Evolutionary conservation across 2,888 invertebrate genomes (phyloP).

Genomic region (Macroteleia sp.): DNA sequence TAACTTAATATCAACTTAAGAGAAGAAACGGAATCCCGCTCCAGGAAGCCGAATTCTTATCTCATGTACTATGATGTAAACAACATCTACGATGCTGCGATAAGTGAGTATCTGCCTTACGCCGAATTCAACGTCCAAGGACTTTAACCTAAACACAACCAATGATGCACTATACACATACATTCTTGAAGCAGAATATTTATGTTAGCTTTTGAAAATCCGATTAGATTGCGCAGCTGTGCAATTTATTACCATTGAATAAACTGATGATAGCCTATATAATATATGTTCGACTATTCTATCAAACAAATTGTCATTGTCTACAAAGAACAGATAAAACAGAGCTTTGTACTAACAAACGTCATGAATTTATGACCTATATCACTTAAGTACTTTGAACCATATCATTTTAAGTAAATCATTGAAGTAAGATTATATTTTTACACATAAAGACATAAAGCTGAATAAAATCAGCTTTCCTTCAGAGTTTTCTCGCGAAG

Average conservation of each 20-base stretch:
- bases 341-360: constrained; percentile 12
- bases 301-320: constrained; percentile 13
- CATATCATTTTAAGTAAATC: constrained; percentile 48
- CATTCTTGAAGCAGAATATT: too few relatives aligned
- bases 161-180: too few relatives aligned
- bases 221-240: constrained; percentile 3
- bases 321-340: neutral
- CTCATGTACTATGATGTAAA: too few relatives aligned
- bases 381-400: constrained; percentile 30
- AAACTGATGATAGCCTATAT: constrained; percentile 5
- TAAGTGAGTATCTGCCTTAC: too few relatives aligned
- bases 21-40: too few relatives aligned
- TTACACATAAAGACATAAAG: neutral
- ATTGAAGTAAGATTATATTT: constrained; percentile 37
- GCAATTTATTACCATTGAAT: neutral
- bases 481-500: constrained; percentile 16
- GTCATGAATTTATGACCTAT: constrained; percentile 11
- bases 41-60: too few relatives aligned
- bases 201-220: constrained; percentile 1
- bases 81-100: too few relatives aligned
- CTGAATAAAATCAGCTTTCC: constrained; percentile 28
- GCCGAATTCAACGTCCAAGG: too few relatives aligned
- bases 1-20: too few relatives aligned
- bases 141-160: too few relatives aligned
- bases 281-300: neutral